Evolutionary conservation across 2,797 vertebrate species (phyloP), one percentile per base, ranked within the genome.

Genomic region (Catostomus latipinnis): DNA sequence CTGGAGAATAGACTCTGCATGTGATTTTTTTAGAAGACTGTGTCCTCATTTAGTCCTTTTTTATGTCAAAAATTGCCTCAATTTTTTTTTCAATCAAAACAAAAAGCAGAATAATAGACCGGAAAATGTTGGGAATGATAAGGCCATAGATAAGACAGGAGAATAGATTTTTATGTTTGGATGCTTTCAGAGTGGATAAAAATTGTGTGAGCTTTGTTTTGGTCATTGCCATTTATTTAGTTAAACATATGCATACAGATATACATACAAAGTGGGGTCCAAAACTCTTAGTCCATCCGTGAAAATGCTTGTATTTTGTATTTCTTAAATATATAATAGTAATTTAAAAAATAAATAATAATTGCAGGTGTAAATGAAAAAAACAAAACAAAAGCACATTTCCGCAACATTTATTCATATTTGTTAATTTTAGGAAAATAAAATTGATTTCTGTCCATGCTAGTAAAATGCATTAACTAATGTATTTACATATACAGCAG

Each of bases 21-120:
- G 77, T 66, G 45, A 78, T 83, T 91, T 86, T 90, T 91, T 90
- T 89, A 77, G 76, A 85, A 88, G 87, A 88, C 81, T 79, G 86
- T 85, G 81, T 88, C 83, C 89, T 90, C 82, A 84, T 91, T 91
- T 84, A 83, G 88, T 65, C 84, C 83, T 71, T 79, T 79, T 79
- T 78, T 79, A 22, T 22, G 82, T 90, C 83, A 91, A 92, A 94
- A 93, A 94, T 93, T 94, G 93, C 92, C 86, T 92, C 92, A 90
- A 93, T 93, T 93, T 93, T 22, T 22, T 92, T 91, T 92, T 91
- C 93, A 92, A 93, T 94, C 92, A 93, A 92, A 92, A 91, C 92
- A 93, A 92, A 92, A 92, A 81, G 87, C 80, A 1, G 82, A 84
- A 91, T 94, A 92, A 93, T 92, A 89, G 85, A 88, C 83, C 81